Evolutionary conservation across 2,888 invertebrate species (phyloP).

Genomic region (Biston stratarius): DNA sequence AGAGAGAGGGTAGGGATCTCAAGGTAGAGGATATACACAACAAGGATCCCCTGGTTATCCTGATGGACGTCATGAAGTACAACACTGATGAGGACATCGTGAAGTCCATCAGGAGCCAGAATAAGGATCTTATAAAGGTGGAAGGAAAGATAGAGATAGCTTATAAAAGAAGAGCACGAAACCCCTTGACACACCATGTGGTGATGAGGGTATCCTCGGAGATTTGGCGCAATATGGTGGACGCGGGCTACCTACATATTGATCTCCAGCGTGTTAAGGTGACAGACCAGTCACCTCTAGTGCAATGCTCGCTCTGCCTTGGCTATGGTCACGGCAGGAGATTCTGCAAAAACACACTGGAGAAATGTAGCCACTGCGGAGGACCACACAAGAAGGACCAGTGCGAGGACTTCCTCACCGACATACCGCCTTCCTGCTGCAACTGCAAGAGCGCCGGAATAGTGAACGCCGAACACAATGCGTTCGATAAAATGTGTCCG

Average conservation of each 20-base stretch:
- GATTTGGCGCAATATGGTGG: slow-evolving; percentile 11
- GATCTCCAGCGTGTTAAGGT: not conserved
- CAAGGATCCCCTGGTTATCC: not conserved
- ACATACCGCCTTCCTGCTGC: not conserved
- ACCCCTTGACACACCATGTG: not conserved
- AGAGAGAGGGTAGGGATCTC: not conserved
- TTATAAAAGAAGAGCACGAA: not conserved
- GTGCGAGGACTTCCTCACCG: not conserved
- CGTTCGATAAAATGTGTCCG: not conserved
- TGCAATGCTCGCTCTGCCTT: no score
- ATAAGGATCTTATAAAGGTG: not conserved
- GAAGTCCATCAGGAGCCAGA: not conserved
- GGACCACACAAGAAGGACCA: not conserved
- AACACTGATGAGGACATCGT: not conserved
- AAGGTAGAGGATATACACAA: not conserved
- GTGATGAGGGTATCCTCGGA: slow-evolving; percentile 12
- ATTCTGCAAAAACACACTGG: not conserved
- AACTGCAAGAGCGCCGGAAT: not conserved
- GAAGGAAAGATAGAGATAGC: not conserved
- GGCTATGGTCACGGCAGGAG: not conserved
- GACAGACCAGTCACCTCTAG: no score
- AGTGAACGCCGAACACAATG: not conserved
- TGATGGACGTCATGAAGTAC: not conserved
- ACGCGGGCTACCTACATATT: not conserved
- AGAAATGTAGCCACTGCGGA: not conserved